These are phyloP conservation scores for Cheilosia soror DNA, from an alignment of 2,888 invertebrate species.

Conservation along the genomic window DNA sequence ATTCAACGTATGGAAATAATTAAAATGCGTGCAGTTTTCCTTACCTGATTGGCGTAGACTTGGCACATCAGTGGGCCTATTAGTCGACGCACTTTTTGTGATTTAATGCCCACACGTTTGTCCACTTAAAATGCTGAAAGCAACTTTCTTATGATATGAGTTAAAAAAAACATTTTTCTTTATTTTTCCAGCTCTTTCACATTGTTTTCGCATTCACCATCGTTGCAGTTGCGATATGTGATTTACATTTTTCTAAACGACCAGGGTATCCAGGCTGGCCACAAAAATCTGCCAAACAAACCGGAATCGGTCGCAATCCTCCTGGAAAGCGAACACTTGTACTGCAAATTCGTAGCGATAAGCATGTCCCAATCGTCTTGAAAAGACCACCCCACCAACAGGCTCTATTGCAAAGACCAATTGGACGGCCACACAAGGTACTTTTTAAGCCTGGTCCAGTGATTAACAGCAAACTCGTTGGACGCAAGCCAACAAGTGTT, in stretches of 20 bases:
- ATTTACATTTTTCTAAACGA: constrained; percentile 78
- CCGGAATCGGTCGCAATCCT: constrained; percentile 57
- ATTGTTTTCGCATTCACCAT: constrained; percentile 65
- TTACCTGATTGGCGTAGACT: constrained; percentile 29
- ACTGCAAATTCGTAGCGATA: constrained; percentile 83
- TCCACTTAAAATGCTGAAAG: constrained; percentile 67
- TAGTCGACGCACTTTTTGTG: constrained; percentile 10
- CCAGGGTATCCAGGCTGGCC: constrained; percentile 80
- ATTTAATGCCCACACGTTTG: constrained; percentile 67
- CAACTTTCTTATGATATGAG: constrained; percentile 27
- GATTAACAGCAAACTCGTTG: constrained; percentile 60
- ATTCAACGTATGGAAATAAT: constrained; percentile 15
- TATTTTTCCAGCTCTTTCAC: constrained; percentile 54
- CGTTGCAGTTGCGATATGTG: constrained; percentile 77
- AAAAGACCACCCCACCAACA: constrained; percentile 79
- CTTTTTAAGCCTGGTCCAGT: constrained; percentile 61
- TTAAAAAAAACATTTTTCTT: constrained; percentile 15
- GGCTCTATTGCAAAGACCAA: constrained; percentile 55
- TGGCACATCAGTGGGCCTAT: constrained; percentile 44
- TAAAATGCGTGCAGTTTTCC: constrained; percentile 27
- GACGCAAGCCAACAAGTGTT: constrained; percentile 79
- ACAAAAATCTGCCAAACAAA: constrained; percentile 79
- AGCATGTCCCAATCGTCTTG: constrained; percentile 81
- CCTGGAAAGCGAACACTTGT: constrained; percentile 80
- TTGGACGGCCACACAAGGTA: constrained; percentile 69